Percentiles rank a stretch among this genome's conserved stretches.
Evolutionary conservation across 2,113 vertebrate species (phyloP).

Genomic region (Pao palembangensis): DNA sequence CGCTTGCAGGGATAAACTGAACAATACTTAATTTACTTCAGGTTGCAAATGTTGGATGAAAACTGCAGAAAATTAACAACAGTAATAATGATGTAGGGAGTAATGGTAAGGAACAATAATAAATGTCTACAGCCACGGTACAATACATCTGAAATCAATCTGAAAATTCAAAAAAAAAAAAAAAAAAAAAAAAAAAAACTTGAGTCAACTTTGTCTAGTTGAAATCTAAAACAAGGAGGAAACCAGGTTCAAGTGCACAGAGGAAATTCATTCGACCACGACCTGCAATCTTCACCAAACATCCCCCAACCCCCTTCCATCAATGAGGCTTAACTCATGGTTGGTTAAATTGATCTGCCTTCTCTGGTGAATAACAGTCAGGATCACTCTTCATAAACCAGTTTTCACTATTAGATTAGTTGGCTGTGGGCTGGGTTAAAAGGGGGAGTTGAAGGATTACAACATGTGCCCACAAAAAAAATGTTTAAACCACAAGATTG

Average conservation of each 20-base stretch:
- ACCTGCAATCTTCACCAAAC: constrained; percentile 46
- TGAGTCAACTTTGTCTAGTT: constrained; percentile 27
- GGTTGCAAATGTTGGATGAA: no score
- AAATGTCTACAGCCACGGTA: no score
- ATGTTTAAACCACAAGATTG: constrained; percentile 12
- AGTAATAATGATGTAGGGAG: no score
- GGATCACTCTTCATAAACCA: constrained; percentile 1
- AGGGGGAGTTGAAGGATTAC: background rate
- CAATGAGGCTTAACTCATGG: constrained; percentile 52
- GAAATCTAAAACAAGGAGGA: constrained; percentile 41
- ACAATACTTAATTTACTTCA: no score
- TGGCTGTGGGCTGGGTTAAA: background rate
- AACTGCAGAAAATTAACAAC: no score
- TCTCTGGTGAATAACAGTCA: constrained; percentile 21
- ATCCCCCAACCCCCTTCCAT: constrained; percentile 40
- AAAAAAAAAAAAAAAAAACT: no score
- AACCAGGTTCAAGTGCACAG: constrained; percentile 50
- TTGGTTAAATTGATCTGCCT: constrained; percentile 46
- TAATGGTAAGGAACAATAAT: no score
- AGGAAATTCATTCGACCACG: constrained; percentile 59
- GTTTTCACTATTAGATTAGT: background rate
- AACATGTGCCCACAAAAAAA: constrained; percentile 6
- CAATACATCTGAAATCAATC: no score
- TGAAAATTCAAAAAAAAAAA: no score
- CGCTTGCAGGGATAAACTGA: background rate